Percentiles rank a stretch among this genome's conserved stretches.
Evolutionary conservation across 2,797 vertebrate species (phyloP).

Genomic region (Ctenochaetus hawaiiensis): DNA sequence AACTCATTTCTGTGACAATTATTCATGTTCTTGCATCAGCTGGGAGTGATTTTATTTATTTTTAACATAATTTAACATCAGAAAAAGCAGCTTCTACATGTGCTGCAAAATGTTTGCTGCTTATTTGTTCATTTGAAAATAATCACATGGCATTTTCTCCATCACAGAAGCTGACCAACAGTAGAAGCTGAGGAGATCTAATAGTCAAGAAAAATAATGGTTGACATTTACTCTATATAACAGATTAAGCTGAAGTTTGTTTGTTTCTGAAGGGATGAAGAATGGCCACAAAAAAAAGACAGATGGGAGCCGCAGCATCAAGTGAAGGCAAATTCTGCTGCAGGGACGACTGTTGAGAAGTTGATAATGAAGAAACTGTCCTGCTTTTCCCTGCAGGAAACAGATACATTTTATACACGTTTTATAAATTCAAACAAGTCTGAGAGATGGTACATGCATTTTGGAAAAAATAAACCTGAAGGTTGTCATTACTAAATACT

Average conservation of each 20-base stretch:
- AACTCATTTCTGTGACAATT: neutral
- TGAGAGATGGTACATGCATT: neutral
- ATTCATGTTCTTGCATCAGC: neutral
- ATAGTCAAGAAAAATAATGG: neutral
- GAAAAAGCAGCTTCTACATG: neutral
- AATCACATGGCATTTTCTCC: neutral
- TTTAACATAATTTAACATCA: neutral
- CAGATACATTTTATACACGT: neutral
- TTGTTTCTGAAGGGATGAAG: slow-evolving; percentile 4
- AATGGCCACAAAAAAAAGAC: slow-evolving; percentile 10
- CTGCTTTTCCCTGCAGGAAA: slow-evolving; percentile 9
- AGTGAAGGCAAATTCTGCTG: slow-evolving; percentile 12
- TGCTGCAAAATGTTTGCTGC: neutral
- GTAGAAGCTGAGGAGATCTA: slow-evolving; percentile 6
- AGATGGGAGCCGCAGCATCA: slow-evolving; percentile 10
- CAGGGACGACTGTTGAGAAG: slow-evolving; percentile 6
- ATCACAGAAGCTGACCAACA: neutral
- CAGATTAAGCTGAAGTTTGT: neutral
- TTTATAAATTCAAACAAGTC: neutral
- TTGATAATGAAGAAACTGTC: slow-evolving; percentile 18
- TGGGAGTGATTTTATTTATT: neutral
- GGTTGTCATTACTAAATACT: neutral
- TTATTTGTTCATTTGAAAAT: neutral
- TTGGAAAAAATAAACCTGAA: neutral
- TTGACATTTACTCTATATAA: slow-evolving; percentile 24